phyloP scores from a whole-genome alignment of 2,113 vertebrate genomes.

The Origma solitaria region DNA sequence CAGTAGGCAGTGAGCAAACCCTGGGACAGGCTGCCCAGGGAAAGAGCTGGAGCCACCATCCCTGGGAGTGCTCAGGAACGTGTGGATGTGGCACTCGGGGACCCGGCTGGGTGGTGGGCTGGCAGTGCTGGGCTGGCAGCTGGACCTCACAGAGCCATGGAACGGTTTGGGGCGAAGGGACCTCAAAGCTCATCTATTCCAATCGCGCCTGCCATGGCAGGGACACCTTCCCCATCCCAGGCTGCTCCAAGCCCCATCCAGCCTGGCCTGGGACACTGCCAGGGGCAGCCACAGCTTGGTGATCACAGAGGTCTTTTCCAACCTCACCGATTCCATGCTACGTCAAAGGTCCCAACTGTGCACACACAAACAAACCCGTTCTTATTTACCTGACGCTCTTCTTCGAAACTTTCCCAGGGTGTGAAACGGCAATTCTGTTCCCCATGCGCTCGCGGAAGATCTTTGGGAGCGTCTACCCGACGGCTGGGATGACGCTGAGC shows the following conservation, averaged over 20 bases:
- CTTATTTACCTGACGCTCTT: background rate
- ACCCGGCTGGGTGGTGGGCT: background rate
- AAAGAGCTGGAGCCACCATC: background rate
- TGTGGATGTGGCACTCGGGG: background rate
- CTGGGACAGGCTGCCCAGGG: background rate
- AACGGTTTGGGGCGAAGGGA: background rate
- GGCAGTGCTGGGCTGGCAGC: background rate
- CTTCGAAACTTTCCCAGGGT: constrained; percentile 74
- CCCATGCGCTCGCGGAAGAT: constrained; percentile 92
- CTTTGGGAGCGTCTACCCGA: constrained; percentile 79
- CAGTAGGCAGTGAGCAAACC: background rate
- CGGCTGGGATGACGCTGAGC: constrained; percentile 64
- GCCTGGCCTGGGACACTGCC: background rate
- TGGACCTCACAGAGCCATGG: no score
- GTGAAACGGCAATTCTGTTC: constrained; percentile 87
- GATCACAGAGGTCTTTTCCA: background rate
- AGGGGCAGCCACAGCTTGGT: background rate
- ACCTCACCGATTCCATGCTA: rapidly evolving
- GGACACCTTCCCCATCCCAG: background rate
- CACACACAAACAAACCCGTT: rapidly evolving
- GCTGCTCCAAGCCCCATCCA: background rate
- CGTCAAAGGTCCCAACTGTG: rapidly evolving
- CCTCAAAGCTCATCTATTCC: no score
- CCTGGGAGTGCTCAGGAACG: rapidly evolving
- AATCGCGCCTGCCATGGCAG: background rate